phyloP scores from a whole-genome alignment of 2,113 vertebrate genomes.

The Ceyx melanurus region DNA sequence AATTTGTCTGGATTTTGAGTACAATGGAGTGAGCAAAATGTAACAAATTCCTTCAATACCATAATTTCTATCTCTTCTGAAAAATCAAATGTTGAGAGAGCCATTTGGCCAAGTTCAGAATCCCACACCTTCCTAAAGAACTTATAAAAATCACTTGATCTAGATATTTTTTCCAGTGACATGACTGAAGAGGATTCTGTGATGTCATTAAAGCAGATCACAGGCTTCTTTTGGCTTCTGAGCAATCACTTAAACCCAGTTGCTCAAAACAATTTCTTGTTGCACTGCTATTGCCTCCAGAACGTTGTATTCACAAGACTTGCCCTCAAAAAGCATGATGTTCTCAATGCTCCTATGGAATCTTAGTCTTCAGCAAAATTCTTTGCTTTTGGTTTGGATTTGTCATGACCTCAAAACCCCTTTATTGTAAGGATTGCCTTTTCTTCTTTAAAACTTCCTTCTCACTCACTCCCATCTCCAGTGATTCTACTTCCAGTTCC shows the following conservation, averaged over 20 bases:
- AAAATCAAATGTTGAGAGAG: background rate
- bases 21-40: background rate
- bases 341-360: background rate
- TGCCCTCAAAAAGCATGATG: background rate
- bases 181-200: background rate
- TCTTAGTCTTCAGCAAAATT: background rate
- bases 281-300: background rate
- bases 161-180: background rate
- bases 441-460: background rate
- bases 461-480: background rate
- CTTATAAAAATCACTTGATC: background rate
- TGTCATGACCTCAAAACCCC: background rate
- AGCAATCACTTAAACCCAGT: background rate
- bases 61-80: background rate
- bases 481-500: background rate
- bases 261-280: background rate
- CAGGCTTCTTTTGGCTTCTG: background rate
- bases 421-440: background rate
- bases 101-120: background rate
- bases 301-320: background rate
- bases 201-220: background rate
- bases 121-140: background rate
- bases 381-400: background rate
- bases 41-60: background rate
- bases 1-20: background rate